Conservation (phyloP, 2,888 invertebrate species). For the Dinocampus coccinellae region DNA sequence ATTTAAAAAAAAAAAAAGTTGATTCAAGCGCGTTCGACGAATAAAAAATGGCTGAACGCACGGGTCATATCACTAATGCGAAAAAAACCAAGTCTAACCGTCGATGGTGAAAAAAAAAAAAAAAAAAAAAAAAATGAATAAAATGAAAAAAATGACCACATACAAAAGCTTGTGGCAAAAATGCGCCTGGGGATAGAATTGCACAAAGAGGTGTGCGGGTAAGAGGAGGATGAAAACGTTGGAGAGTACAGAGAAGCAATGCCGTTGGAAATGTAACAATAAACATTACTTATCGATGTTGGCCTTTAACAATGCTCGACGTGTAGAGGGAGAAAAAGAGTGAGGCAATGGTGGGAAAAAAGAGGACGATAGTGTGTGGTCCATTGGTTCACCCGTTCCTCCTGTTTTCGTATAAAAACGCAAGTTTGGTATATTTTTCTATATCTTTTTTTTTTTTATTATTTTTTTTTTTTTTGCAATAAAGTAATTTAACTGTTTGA, state of each 20-base stretch:
- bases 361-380: constrained; percentile 28
- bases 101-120: constrained; percentile 62
- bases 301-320: constrained; percentile 63
- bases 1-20: neutral
- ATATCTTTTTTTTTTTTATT: constrained; percentile 18
- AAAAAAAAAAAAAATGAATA: constrained; percentile 41
- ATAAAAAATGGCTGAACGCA: constrained; percentile 44
- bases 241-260: constrained; percentile 28
- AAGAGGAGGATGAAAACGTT: neutral
- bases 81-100: constrained; percentile 51
- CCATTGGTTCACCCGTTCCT: constrained; percentile 22
- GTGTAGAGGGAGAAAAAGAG: constrained; percentile 43
- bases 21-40: neutral
- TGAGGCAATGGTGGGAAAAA: constrained; percentile 20
- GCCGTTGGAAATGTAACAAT: constrained; percentile 66
- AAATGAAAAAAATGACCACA: neutral
- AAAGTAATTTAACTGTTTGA: constrained; percentile 69
- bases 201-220: constrained; percentile 26
- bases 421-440: constrained; percentile 47
- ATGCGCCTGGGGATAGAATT: constrained; percentile 24
- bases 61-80: constrained; percentile 58
- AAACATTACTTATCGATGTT: constrained; percentile 69
- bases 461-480: constrained; percentile 60
- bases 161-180: constrained; percentile 33
- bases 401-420: constrained; percentile 56